Evolutionary conservation across 2,888 invertebrate genomes (phyloP), one percentile per base, ranked within the genome.

Genomic region (Sminthurinus aureus): DNA sequence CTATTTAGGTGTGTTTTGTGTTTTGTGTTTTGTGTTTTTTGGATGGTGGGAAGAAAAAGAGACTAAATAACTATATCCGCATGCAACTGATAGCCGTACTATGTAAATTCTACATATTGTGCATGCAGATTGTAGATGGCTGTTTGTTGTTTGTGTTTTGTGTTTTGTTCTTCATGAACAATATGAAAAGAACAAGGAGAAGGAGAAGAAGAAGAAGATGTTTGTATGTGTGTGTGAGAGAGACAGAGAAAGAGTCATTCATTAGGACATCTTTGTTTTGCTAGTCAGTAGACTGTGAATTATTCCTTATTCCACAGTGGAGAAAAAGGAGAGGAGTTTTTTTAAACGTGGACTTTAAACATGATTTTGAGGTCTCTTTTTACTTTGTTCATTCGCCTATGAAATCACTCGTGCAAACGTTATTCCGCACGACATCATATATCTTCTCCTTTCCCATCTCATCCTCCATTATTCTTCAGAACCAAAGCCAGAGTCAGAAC

Each of bases 401-500:
- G 83, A 86, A 87, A 85, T 85, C 85, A 87, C 85, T 87, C 86
- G 85, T 85, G 86, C 86, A 87, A 85, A 86, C 82, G 71, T 82
- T 81, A 84, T 84, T 84, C 84, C 84, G 84, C 84, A 84, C 84
- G 84, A 84, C 84, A 84, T 84, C 84, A 81, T 75, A 81, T 79
- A 81, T 81, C 81, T 38, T 81, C 73, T 66, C 77, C 51, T 81
- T 77, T 66, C 67, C 76, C 69, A 76, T 69, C 82, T 76, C 20
- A 71, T 51, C 77, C 78, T 78, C 83, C 51, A 73, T 78, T 78
- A 69, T 83, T 83, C 78, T 83, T 73, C 71, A 26, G 69, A 38
- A 6, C 6, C 38, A 38, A 6, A 38, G 38, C 6, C 38, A 38
- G 38, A 38, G 38, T 38, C 6, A 38, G 38, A 38, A 38, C 6